These are phyloP conservation scores for Corydoras sp. DNA, from an alignment of 2,113 vertebrate species.

Conservation along the genomic window DNA sequence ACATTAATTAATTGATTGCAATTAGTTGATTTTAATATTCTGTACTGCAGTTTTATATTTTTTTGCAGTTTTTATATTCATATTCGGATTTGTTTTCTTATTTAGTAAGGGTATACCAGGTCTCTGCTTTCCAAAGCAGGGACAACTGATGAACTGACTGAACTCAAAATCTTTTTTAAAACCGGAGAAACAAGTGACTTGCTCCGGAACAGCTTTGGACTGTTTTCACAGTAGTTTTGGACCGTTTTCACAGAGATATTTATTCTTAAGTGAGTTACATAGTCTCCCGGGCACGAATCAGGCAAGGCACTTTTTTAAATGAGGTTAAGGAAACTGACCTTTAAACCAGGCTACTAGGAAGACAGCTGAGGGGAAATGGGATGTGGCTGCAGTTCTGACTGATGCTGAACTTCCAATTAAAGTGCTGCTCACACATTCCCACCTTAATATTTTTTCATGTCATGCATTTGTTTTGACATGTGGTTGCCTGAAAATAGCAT, in stretches of 20 bases:
- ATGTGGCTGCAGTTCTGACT: constrained; percentile 11
- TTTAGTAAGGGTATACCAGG: no score
- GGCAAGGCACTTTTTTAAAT: background rate
- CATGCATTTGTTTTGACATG: background rate
- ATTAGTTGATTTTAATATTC: no score
- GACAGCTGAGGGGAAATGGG: background rate
- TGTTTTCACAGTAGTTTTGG: background rate
- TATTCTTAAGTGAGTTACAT: background rate
- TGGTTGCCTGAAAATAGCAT: background rate
- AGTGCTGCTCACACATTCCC: background rate
- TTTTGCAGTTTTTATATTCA: no score
- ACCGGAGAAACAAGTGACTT: no score
- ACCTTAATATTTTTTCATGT: background rate
- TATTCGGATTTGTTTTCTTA: no score
- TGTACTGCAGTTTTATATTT: no score
- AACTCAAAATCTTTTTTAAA: no score
- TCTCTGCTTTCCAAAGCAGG: no score
- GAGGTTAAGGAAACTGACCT: background rate
- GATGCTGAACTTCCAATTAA: background rate
- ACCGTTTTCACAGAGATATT: background rate
- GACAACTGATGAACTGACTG: no score
- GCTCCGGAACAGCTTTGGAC: no score
- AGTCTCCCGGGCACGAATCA: background rate
- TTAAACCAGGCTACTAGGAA: background rate
- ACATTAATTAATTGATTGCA: no score